A percentile compares a stretch with the other conserved stretches of the same genome.
phyloP scores from a whole-genome alignment of 1,140 invertebrate genomes.

The Oreohelix idahoensis region DNA sequence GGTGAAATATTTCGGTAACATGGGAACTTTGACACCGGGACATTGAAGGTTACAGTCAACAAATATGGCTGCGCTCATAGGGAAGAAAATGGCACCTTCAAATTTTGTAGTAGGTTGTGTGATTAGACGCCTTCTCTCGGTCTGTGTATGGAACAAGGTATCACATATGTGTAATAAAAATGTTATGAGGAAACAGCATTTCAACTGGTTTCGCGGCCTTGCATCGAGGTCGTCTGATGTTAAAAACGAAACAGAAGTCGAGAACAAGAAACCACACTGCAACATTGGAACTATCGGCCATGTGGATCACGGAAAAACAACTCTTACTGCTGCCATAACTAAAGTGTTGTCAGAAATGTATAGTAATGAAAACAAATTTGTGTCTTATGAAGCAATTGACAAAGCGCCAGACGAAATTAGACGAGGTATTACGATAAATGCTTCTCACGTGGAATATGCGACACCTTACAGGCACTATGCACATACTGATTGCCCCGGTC shows the following conservation, averaged over 20 bases:
- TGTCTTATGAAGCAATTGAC: constrained; percentile 94
- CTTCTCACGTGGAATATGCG: constrained; percentile 91
- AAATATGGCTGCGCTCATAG: constrained; percentile 16
- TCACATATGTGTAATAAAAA: not conserved
- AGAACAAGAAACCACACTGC: constrained; percentile 86
- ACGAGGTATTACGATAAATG: constrained; percentile 97
- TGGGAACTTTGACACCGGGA: not conserved
- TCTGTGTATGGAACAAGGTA: not conserved
- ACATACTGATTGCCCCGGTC: constrained; percentile 96
- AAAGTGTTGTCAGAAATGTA: constrained; percentile 68
- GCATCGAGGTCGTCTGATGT: not conserved
- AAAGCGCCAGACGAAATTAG: constrained; percentile 93
- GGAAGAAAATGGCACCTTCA: not conserved
- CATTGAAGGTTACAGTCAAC: constrained; percentile 17
- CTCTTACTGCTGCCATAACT: constrained; percentile 94
- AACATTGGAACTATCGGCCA: constrained; percentile 98
- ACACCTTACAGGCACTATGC: constrained; percentile 91
- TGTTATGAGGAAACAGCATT: not conserved
- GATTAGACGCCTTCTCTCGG: not conserved
- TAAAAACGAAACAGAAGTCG: not conserved
- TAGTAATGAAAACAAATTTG: constrained; percentile 78
- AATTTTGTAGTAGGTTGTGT: not conserved
- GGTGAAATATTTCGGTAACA: not conserved
- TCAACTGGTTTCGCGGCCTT: not conserved
- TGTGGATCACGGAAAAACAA: constrained; percentile 99